Base-by-base conservation (phyloP, 2,797 vertebrate genomes). In the Galago senegalensis region DNA sequence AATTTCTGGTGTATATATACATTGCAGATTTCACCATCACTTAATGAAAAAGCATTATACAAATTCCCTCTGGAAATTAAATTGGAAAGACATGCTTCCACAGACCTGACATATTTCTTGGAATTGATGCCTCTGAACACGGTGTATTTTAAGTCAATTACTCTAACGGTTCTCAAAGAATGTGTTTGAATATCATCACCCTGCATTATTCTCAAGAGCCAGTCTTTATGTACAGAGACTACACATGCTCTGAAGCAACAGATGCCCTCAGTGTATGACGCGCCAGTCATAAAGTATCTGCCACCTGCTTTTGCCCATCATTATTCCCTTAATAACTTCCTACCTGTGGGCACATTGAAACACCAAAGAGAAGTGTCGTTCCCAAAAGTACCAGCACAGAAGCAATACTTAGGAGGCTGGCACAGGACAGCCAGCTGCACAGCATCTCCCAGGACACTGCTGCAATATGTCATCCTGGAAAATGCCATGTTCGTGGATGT, bases 391-490 rank as follows among this genome's bases (percentile, higher is more conserved):
- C 58, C 56, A 92, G 91, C 60, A 76, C 61, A 67, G 84, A 93
- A 96, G 84, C 93, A 88, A 77, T 93, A 63, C 77, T 92, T 95
- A 81, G 0, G 40, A 94, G 77, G 29, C 7, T 96, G 92, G 92
- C 85, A 76, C 89, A 58, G n/a, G 77, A 94, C 83, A 94, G 60
- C 69, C 93, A 95, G 89, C 81, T 91, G 87, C 97, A 87, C 56
- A 82, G 88, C 89, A 92, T 94, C 94, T 97, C 92, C 97, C 96
- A 93, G 81, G 53, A 92, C 92, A 90, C 73, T 4, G 29, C 85
- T 63, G 76, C 90, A 97, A 95, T 96, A 95, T 96, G 96, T 97
- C 97, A 97, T 94, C 92, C 96, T 93, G 96, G 65, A 96, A 97
- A 97, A 97, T 93, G 94, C 73, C 93, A 67, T 87, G 90, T 94